Evolutionary conservation across 2,888 invertebrate species (phyloP).

Genomic region (Cyrtodaria siliqua): DNA sequence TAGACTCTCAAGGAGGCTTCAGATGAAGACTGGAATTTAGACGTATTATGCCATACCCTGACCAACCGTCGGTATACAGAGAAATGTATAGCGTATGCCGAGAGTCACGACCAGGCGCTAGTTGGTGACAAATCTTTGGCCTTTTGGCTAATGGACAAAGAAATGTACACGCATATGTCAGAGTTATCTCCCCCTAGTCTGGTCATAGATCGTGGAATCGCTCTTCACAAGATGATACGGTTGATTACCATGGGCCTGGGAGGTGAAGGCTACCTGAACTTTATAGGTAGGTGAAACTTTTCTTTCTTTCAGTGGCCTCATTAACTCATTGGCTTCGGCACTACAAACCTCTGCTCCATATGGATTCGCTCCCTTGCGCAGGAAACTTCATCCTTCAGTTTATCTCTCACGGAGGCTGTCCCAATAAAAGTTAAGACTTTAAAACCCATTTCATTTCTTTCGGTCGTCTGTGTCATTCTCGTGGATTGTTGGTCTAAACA

Average conservation of each 20-base stretch:
- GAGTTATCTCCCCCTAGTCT: conserved; percentile 86
- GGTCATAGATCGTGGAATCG: conserved; percentile 96
- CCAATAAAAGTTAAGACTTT: too few relatives aligned
- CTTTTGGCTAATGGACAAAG: conserved; percentile 99
- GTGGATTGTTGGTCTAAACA: too few relatives aligned
- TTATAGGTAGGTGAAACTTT: conserved; percentile 91
- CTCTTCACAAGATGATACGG: conserved; percentile 98
- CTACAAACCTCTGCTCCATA: too few relatives aligned
- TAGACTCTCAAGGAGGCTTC: conserved; percentile 87
- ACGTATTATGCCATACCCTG: conserved; percentile 95
- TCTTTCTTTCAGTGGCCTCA: too few relatives aligned
- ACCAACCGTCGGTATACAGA: conserved; percentile 98
- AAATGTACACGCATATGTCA: conserved; percentile 99
- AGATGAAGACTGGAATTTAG: conserved; percentile 98
- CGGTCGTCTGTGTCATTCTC: too few relatives aligned
- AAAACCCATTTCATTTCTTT: too few relatives aligned
- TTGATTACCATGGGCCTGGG: conserved; percentile 97
- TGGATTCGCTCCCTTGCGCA: too few relatives aligned
- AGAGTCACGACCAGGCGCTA: conserved; percentile 97
- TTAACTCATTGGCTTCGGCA: too few relatives aligned
- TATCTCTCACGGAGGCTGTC: too few relatives aligned
- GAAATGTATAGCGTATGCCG: conserved; percentile 98
- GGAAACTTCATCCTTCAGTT: too few relatives aligned
- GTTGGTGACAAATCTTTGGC: conserved; percentile 98
- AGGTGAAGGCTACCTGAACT: conserved; percentile 99